These are phyloP conservation scores for Bombus waltoni DNA, from an alignment of 1,140 invertebrate genomes.

Conservation along the genomic window DNA sequence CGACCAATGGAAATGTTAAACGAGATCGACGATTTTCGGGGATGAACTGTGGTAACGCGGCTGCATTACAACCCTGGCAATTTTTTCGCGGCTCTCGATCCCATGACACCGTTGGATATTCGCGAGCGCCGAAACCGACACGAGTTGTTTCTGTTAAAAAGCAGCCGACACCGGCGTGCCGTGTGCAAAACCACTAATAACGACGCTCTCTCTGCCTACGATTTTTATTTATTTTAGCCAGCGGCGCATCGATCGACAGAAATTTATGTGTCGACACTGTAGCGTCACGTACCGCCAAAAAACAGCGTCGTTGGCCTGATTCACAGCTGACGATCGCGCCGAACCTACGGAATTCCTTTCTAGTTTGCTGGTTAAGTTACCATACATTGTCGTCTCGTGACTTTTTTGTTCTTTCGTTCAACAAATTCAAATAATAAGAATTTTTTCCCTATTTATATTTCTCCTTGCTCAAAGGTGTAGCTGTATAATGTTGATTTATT, in stretches of 20 bases:
- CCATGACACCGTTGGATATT: slow-evolving; percentile 5
- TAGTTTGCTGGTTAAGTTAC: no score
- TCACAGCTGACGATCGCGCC: background rate
- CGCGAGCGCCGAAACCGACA: background rate
- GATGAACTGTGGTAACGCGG: background rate
- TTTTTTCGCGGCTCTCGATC: slow-evolving; percentile 18
- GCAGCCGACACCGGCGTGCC: background rate
- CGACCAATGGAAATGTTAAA: slow-evolving; percentile 6
- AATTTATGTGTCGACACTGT: slow-evolving; percentile 35
- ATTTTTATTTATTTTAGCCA: slow-evolving; percentile 49
- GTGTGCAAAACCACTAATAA: slow-evolving; percentile 42
- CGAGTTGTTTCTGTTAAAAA: slow-evolving; percentile 12
- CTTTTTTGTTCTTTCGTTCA: rapidly evolving
- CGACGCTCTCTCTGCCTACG: slow-evolving; percentile 9
- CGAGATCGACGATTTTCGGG: background rate
- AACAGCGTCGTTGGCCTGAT: background rate
- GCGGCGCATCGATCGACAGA: background rate
- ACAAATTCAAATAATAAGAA: background rate
- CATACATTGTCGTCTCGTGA: background rate
- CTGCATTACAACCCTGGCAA: background rate
- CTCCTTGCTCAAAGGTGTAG: background rate
- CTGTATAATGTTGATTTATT: background rate
- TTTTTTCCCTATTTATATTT: background rate
- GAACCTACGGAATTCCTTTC: background rate
- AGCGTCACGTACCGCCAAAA: background rate